Conservation (phyloP, 2,797 vertebrate species). For the Petrocephalus sullivani region DNA sequence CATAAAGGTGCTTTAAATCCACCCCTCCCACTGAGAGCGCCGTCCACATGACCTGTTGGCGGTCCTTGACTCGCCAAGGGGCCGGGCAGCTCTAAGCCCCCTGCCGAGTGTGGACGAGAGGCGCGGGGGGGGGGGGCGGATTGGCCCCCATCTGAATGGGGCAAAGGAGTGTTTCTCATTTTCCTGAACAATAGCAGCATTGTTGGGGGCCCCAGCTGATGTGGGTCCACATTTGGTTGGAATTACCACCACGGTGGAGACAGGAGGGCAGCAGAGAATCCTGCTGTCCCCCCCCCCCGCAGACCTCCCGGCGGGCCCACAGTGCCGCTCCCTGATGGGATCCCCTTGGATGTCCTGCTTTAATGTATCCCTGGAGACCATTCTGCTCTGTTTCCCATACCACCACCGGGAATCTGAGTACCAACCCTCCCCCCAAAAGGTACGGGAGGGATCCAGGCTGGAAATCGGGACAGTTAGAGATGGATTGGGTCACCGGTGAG, state of each 20-base stretch:
- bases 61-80: neutral
- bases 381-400: neutral
- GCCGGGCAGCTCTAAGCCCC: neutral
- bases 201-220: neutral
- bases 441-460: neutral
- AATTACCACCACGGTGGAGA: neutral
- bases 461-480: neutral
- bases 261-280: neutral
- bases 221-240: neutral
- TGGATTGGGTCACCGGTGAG: neutral
- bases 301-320: neutral
- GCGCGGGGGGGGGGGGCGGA: neutral
- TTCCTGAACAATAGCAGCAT: constrained; percentile 5
- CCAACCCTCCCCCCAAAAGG: neutral
- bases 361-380: neutral
- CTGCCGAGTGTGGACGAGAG: neutral
- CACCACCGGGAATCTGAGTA: neutral
- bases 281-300: neutral
- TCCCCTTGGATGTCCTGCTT: neutral
- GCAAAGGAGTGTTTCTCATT: constrained; percentile 1
- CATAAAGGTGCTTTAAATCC: neutral
- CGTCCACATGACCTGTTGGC: neutral
- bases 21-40: neutral
- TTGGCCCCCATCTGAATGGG: neutral
- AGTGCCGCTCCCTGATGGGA: neutral